Evolutionary conservation across 30 jellyfish, hydroid and myxozoan species (phyloP), one percentile per base, ranked within the genome.

Genomic region (Pelagia noctiluca): DNA sequence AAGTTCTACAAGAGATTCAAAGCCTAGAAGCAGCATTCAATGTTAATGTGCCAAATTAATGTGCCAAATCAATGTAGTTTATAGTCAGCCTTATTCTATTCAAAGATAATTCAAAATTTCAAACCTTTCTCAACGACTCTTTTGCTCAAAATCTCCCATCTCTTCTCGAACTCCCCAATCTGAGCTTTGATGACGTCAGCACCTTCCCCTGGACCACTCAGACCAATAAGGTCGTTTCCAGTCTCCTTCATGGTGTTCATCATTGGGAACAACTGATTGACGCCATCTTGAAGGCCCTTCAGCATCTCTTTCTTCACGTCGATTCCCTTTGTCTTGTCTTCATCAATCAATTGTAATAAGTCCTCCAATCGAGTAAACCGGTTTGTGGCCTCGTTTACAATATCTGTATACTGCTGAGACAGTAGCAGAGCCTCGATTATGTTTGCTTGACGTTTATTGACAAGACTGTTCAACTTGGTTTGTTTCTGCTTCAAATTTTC

Each of bases 151-250:
- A 72, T 70, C 42, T 87, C 82, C 98, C 98, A 93, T 34, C 93
- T 76, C 36, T 80, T 95, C 19, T 87, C 90, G 31, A 97, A 33
- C 12, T 75, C 96, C n/a, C 81, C 89, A 30, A 80, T 66, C 63
- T 93, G 82, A 64, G 72, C 70, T 42, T 82, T 76, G 25, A 93
- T 89, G 70, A 32, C 80, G 57, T 87, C 88, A 11, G 97, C 57
- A 18, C 96, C 92, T 73, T 86, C 78, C 1, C 98, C 98, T 18
- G 96, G 97, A 0, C 98, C 98, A 83, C 97, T 83, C 50, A 93
- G 32, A 47, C 85, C 67, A 26, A 93, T 87, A 65, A 93, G 68
- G 50, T 93, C 98, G 46, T 34, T 67, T 0, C 97, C 98, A 88
- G 98, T 87, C 50, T 77, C 82, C 75, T 78, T 72, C 30, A 93